Conservation (phyloP, 2,113 vertebrate genomes). For the Microcebus griseorufus region DNA sequence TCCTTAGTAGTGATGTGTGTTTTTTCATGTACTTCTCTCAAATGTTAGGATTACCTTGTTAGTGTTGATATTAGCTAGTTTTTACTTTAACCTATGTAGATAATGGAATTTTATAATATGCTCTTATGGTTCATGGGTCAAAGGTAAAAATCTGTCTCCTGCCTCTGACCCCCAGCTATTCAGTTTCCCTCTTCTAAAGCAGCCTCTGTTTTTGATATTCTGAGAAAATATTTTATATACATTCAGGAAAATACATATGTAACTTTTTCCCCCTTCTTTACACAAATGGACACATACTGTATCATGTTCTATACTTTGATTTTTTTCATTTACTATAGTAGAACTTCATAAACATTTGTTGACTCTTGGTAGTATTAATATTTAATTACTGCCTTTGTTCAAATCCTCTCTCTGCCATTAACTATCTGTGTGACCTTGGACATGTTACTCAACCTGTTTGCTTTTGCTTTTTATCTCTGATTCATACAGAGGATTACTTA, state of each 20-base stretch:
- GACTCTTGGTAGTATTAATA: neutral
- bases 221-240: conserved; percentile 20
- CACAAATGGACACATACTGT: neutral
- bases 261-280: neutral
- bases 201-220: neutral
- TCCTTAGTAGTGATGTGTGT: neutral
- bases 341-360: neutral
- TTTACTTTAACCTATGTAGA: conserved; percentile 9
- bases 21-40: conserved; percentile 3
- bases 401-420: neutral
- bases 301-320: neutral
- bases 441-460: neutral
- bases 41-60: conserved; percentile 10
- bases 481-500: neutral
- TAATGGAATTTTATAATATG: conserved; percentile 12
- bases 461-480: conserved; percentile 9
- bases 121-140: neutral
- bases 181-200: neutral
- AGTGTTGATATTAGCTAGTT: neutral
- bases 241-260: neutral
- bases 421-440: neutral
- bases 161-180: neutral
- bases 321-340: neutral
- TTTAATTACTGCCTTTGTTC: neutral
- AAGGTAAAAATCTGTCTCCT: neutral